Evolutionary conservation across 2,113 vertebrate genomes (phyloP), one percentile per base, ranked within the genome.

Genomic region (Myotis yumanensis): DNA sequence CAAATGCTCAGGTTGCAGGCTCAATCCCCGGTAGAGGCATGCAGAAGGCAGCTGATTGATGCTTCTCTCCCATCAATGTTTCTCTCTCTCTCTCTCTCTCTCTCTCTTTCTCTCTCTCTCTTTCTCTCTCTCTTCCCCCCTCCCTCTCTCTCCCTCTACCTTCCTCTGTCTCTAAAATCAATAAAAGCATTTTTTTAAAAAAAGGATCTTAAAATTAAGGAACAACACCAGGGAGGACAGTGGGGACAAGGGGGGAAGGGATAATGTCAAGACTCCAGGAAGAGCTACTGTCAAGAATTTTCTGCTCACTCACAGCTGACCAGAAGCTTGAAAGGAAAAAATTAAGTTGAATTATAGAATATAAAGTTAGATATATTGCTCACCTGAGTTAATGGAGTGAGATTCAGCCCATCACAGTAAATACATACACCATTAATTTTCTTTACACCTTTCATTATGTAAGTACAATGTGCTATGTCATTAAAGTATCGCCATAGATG

Each of bases 401-500:
- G 12, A 88, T 54, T 90, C 22, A 69, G 9, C 11, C 6, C 3
- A 54, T 28, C 30, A 20, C n/a, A 87, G 89, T 57, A 80, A 71
- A 72, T 12, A 62, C 3, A 37, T 3, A 57, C 16, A 88, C 68
- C 81, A 82, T 37, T 75, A 48, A 92, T 79, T 85, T 96, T 93
- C 92, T 79, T 85, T 96, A 90, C 15, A 89, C 81, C 91, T 96
- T 96, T 80, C 2, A 71, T 32, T 86, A 37, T 68, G 59, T 64
- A 95, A 92, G 71, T 93, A 32, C 73, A 93, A 43, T 86, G 43
- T 95, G 37, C 83, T 96, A 12, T 59, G 35, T 62, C 71, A 91
- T 82, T 97, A 72, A 92, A 96, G 73, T 86, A 96, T 94, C 90
- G 54, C 52, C 40, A 16, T 28, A 93, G 57, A 81, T 79, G 93